These are phyloP conservation scores for Acleris literana DNA, from an alignment of 2,888 invertebrate genomes.

Conservation along the genomic window DNA sequence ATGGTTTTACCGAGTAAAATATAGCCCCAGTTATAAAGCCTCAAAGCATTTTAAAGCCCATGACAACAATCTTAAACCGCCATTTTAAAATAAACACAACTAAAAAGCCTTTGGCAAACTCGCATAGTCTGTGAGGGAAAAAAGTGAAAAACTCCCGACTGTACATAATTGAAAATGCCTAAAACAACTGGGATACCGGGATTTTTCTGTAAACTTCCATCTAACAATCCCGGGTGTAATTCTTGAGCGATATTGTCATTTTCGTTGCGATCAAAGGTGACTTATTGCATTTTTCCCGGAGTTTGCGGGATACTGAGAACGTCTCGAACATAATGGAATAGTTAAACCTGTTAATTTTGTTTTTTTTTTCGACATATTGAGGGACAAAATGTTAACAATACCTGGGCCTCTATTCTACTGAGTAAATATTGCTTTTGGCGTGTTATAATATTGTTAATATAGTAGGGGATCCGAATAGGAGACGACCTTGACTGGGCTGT, in stretches of 20 bases:
- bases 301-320: constrained; percentile 8
- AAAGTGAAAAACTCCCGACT: constrained; percentile 45
- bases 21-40: no score
- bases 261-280: constrained; percentile 36
- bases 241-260: constrained; percentile 57
- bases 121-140: constrained; percentile 45
- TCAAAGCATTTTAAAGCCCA: constrained; percentile 14
- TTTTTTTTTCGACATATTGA: no score
- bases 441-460: no score
- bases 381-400: no score
- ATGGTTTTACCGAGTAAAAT: no score
- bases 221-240: constrained; percentile 58
- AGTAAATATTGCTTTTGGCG: no score
- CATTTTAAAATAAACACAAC: constrained; percentile 26
- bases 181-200: constrained; percentile 62
- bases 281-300: constrained; percentile 31
- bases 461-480: no score
- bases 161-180: constrained; percentile 77
- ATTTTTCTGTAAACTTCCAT: constrained; percentile 59
- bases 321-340: no score
- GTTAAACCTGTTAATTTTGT: no score
- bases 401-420: no score
- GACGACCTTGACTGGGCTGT: no score
- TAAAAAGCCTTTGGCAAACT: constrained; percentile 34
- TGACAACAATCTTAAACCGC: constrained; percentile 22